Percentiles rank a stretch among this genome's conserved stretches.
Evolutionary conservation across 2,797 vertebrate genomes (phyloP).

Genomic region (Hybognathus amarus): DNA sequence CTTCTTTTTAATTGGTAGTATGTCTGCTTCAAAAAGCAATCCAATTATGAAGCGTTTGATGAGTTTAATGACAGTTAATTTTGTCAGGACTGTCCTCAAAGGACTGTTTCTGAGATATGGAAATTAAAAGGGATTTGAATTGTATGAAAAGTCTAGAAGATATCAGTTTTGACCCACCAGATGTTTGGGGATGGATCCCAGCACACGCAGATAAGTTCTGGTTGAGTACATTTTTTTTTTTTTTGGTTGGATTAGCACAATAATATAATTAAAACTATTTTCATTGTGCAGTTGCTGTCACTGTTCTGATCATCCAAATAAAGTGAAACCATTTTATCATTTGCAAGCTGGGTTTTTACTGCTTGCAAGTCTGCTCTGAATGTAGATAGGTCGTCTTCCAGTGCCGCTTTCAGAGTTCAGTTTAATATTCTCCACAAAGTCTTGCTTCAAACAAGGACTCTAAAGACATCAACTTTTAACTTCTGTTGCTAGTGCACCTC

Average conservation of each 20-base stretch:
- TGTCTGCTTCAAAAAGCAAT: slow-evolving; percentile 52
- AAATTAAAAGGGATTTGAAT: slow-evolving; percentile 54
- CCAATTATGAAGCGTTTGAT: slow-evolving; percentile 60
- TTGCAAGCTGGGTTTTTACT: too few species aligned
- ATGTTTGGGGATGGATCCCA: slow-evolving; percentile 30
- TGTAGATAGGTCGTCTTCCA: too few species aligned
- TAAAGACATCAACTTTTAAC: too few species aligned
- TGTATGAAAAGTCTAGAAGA: slow-evolving; percentile 31
- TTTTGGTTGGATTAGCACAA: slow-evolving; percentile 1
- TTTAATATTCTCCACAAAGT: too few species aligned
- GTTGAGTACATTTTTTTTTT: neutral
- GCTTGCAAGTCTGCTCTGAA: too few species aligned
- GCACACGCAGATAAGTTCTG: slow-evolving; percentile 9
- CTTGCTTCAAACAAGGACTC: too few species aligned
- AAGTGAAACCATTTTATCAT: too few species aligned
- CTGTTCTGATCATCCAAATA: too few species aligned
- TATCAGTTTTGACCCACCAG: slow-evolving; percentile 40
- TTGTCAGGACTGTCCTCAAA: slow-evolving; percentile 41
- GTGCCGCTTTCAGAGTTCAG: too few species aligned
- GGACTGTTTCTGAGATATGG: slow-evolving; percentile 36
- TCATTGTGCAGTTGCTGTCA: neutral
- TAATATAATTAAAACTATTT: slow-evolving; percentile 34
- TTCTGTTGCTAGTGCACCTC: too few species aligned
- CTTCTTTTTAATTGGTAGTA: slow-evolving; percentile 30
- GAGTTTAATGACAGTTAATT: slow-evolving; percentile 51